Evolutionary conservation across 2,888 invertebrate species (phyloP).

Genomic region (Hypena proboscidalis): DNA sequence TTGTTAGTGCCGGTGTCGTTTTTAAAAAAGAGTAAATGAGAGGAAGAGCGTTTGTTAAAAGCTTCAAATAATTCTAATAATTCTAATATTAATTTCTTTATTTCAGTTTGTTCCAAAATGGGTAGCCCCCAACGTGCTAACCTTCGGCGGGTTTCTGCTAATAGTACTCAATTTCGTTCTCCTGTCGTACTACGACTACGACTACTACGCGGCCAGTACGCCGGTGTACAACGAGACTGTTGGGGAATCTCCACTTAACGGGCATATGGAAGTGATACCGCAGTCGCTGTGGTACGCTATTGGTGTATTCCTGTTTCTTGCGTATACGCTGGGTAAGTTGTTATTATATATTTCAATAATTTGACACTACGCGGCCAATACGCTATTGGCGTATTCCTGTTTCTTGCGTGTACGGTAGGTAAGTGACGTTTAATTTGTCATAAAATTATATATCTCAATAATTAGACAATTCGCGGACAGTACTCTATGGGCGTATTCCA

Average conservation of each 20-base stretch:
- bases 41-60: no score
- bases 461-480: no score
- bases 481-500: no score
- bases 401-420: no score
- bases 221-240: constrained; percentile 64
- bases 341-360: background rate
- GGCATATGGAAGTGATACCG: constrained; percentile 87
- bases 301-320: constrained; percentile 95
- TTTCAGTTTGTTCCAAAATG: constrained; percentile 97
- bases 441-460: no score
- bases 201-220: constrained; percentile 90
- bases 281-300: constrained; percentile 94
- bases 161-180: constrained; percentile 94
- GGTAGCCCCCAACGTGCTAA: constrained; percentile 98
- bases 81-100: no score
- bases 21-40: no score
- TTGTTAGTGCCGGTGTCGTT: no score
- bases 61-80: no score
- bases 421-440: no score
- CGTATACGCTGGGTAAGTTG: constrained; percentile 96
- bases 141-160: constrained; percentile 97
- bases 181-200: constrained; percentile 94
- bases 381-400: no score
- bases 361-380: no score
- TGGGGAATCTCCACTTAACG: constrained; percentile 55